Conservation (phyloP, 2,888 invertebrate genomes). For the Rhaphigaster nebulosa region DNA sequence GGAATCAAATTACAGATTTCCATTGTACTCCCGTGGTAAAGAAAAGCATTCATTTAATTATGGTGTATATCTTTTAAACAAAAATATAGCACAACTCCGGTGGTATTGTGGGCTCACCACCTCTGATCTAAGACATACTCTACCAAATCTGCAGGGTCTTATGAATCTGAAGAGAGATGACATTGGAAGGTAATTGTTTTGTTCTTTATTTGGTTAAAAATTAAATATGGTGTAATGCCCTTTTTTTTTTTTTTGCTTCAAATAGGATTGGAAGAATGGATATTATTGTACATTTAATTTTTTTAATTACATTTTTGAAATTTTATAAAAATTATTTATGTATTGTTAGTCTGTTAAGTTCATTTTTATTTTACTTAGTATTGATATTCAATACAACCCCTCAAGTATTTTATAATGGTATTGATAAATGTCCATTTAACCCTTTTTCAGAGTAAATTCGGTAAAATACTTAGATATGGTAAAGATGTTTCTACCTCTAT, state of each 20-base stretch:
- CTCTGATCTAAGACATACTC: constrained; percentile 81
- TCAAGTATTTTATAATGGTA: too few species aligned
- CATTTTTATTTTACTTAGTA: too few species aligned
- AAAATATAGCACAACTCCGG: constrained; percentile 92
- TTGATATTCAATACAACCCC: too few species aligned
- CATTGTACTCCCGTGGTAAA: constrained; percentile 84
- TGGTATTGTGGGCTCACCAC: constrained; percentile 83
- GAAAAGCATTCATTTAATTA: constrained; percentile 87
- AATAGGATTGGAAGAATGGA: too few species aligned
- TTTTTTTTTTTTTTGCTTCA: not conserved
- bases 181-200: constrained; percentile 39
- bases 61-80: constrained; percentile 92
- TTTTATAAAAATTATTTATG: too few species aligned
- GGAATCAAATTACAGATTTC: constrained; percentile 76
- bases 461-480: too few species aligned
- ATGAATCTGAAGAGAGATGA: constrained; percentile 46
- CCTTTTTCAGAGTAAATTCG: too few species aligned
- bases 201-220: not conserved
- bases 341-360: too few species aligned
- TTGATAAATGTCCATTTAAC: too few species aligned
- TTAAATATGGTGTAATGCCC: not conserved
- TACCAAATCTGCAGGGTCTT: constrained; percentile 80
- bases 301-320: not conserved
- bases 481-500: too few species aligned
- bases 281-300: too few species aligned